Percentiles rank a stretch among this genome's conserved stretches.
These are phyloP conservation scores for Lasius platythorax DNA, from an alignment of 2,888 invertebrate genomes.

Conservation along the genomic window DNA sequence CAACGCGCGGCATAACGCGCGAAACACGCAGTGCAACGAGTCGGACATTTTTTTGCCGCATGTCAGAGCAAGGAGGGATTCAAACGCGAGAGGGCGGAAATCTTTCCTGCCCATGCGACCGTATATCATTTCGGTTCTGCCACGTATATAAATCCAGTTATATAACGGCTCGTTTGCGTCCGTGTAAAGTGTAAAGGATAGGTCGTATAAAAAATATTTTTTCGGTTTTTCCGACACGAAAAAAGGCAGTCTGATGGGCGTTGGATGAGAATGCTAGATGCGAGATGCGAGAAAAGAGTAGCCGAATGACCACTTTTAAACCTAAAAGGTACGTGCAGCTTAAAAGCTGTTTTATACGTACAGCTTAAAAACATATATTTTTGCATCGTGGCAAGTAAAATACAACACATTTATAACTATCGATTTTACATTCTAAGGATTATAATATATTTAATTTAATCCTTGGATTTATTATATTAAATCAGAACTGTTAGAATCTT, in stretches of 20 bases:
- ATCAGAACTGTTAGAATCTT: neutral
- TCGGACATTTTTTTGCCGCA: slow-evolving; percentile 44
- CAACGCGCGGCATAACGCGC: slow-evolving; percentile 45
- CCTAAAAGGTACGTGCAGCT: slow-evolving; percentile 4
- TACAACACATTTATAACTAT: neutral
- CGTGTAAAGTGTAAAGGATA: slow-evolving; percentile 53
- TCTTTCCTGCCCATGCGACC: slow-evolving; percentile 61
- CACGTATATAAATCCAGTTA: slow-evolving; percentile 73
- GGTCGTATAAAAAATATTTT: slow-evolving; percentile 52
- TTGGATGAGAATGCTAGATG: slow-evolving; percentile 19
- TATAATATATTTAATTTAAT: no score
- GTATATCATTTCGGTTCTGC: slow-evolving; percentile 62
- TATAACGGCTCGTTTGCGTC: slow-evolving; percentile 56
- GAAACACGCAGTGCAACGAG: slow-evolving; percentile 35
- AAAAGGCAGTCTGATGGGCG: slow-evolving; percentile 33
- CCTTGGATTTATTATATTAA: neutral
- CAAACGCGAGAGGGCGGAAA: slow-evolving; percentile 63
- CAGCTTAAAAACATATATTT: neutral
- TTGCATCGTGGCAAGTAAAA: neutral
- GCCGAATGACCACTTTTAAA: slow-evolving; percentile 30
- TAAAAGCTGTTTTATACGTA: neutral
- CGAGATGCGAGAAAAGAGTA: slow-evolving; percentile 28
- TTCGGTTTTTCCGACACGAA: slow-evolving; percentile 42
- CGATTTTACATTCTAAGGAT: neutral
- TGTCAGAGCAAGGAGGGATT: slow-evolving; percentile 52